These are phyloP conservation scores for Aspiorhynchus laticeps DNA, from an alignment of 2,113 vertebrate species.

Conservation along the genomic window DNA sequence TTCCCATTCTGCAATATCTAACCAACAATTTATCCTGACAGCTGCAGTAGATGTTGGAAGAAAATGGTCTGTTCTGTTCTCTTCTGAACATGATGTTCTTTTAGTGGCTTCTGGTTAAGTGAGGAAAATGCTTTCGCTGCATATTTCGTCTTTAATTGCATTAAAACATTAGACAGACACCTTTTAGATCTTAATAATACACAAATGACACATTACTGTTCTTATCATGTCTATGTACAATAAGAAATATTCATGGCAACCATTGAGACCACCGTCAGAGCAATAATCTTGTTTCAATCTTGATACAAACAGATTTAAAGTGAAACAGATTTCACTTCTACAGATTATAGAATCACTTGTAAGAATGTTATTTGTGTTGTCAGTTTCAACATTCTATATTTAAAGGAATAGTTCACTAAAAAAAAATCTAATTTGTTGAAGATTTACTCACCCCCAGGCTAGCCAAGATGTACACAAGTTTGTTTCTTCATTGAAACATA, in stretches of 20 bases:
- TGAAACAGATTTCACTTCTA: not conserved
- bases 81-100: not conserved
- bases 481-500: not conserved
- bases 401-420: no score
- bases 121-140: not conserved
- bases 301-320: not conserved
- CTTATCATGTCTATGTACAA: not conserved
- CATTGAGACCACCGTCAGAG: not conserved
- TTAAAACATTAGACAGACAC: not conserved
- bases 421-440: no score
- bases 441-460: no score
- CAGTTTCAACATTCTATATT: not conserved
- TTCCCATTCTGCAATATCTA: not conserved
- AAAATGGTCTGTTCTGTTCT: not conserved
- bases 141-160: not conserved
- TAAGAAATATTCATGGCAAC: not conserved
- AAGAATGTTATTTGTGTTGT: not conserved
- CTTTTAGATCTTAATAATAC: not conserved
- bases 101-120: not conserved
- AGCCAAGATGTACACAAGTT: no score
- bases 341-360: not conserved
- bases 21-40: not conserved
- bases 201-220: not conserved
- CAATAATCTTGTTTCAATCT: not conserved
- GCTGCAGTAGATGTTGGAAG: not conserved